Base-by-base conservation (phyloP, 2,797 vertebrate species). In the Pipistrellus pygmaeus region DNA sequence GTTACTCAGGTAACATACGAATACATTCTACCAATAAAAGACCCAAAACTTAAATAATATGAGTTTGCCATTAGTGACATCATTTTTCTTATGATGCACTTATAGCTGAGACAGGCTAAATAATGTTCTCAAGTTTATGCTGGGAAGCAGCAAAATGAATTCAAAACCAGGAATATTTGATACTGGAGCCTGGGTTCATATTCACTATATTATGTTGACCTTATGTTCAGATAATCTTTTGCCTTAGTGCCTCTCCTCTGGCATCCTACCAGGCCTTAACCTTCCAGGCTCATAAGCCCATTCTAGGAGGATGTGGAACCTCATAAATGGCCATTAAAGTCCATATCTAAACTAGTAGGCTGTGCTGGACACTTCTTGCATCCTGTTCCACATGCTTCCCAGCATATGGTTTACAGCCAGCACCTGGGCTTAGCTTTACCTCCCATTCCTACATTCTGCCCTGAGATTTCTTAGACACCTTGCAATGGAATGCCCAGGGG, bases 81-180 rank as follows among this genome's bases (percentile, higher is more conserved):
- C 30, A 60, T 32, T 75, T 95, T 78, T 76, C 77, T 73, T 57
- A 88, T 60, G 69, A 85, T 32, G 48, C 69, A 73, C 20, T 32
- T 80, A 25, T 66, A 53, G 60, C 41, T 15, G 14, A 81, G 64
- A 15, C 8, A 68, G 73, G 41, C 13, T 57, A 46, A 57, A 72
- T 38, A 57, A 41, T n/a, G 44, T 44, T 6, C 53, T 51, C 21
- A 53, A 64, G 35, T 72, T 83, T 32, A 57, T 5, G 6, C 27
- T 71, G 38, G 51, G 44, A 81, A 75, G 77, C 20, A 57, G 12
- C n/a, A 82, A 62, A 18, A 27, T 23, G 90, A 38, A 68, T 20
- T 62, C 32, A 88, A 55, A 81, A 21, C 6, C 8, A 20, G 69
- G 25, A 12, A 8, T 17, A 23, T 48, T 3, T 62, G 35, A 46